Evolutionary conservation across 1,140 invertebrate genomes (phyloP).

Genomic region (Drosophila biarmipes): DNA sequence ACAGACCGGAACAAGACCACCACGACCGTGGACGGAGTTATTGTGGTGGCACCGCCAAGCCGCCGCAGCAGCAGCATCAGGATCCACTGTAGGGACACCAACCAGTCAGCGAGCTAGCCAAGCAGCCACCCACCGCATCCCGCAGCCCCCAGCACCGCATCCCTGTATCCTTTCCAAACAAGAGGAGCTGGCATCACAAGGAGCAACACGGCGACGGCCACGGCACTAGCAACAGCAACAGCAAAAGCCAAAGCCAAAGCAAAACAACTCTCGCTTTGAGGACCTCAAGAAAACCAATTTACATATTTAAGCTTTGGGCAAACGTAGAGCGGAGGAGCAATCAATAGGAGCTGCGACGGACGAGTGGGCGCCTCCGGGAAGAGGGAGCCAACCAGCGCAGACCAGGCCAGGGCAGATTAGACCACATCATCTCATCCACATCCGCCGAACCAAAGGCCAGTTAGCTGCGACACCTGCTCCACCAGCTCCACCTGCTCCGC

Average conservation of each 20-base stretch:
- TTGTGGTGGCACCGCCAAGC: conserved; percentile 53
- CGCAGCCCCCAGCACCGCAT: background rate
- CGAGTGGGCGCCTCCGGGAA: conserved; percentile 1
- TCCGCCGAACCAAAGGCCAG: conserved; percentile 43
- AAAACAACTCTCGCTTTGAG: conserved; percentile 56
- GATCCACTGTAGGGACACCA: conserved; percentile 12
- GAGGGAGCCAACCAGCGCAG: background rate
- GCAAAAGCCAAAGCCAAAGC: conserved; percentile 34
- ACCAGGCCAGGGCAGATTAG: background rate
- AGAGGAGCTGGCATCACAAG: conserved; percentile 11
- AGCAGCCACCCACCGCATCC: background rate
- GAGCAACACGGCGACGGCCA: conserved; percentile 20
- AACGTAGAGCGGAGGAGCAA: conserved; percentile 23
- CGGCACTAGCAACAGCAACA: conserved; percentile 13
- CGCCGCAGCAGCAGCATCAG: conserved; percentile 11
- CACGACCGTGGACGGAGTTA: conserved; percentile 49
- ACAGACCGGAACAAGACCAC: conserved; percentile 21
- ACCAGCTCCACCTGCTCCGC: background rate
- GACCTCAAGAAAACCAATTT: conserved; percentile 72
- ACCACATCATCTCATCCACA: background rate
- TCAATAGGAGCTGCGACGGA: background rate
- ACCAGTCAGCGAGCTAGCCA: background rate
- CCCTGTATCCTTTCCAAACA: conserved; percentile 25
- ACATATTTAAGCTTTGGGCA: conserved; percentile 72
- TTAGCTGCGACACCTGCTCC: conserved; percentile 29